Percentiles rank a stretch among this genome's conserved stretches.
These are phyloP conservation scores for Esox niger DNA, from an alignment of 2,113 vertebrate genomes.

Conservation along the genomic window DNA sequence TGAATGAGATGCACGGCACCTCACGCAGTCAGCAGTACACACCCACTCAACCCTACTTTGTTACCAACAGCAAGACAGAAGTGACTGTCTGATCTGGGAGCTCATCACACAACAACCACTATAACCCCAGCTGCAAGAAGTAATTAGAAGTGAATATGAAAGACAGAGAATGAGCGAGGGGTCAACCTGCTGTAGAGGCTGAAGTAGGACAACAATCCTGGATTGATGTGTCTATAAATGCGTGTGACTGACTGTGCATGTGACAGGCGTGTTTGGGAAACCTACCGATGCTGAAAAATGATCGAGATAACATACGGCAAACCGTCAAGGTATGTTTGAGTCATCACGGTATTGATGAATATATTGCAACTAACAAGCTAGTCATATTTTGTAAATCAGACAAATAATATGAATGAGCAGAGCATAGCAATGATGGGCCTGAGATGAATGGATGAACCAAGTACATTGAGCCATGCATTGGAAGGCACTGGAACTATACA, in stretches of 20 bases:
- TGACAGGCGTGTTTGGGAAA: slow-evolving; percentile 19
- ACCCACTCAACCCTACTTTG: slow-evolving; percentile 91
- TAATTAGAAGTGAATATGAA: background rate
- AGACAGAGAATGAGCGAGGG: background rate
- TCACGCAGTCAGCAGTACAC: slow-evolving; percentile 82
- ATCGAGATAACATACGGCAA: slow-evolving; percentile 8
- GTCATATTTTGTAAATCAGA: slow-evolving; percentile 11
- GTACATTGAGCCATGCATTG: background rate
- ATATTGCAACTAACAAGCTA: slow-evolving; percentile 34
- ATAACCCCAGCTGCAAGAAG: slow-evolving; percentile 5
- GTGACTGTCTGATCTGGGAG: slow-evolving; percentile 87
- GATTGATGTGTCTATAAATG: slow-evolving; percentile 27
- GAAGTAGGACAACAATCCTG: slow-evolving; percentile 6
- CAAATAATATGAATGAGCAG: slow-evolving; percentile 23
- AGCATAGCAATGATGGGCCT: background rate
- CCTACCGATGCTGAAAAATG: slow-evolving; percentile 8
- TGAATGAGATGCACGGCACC: slow-evolving; percentile 77
- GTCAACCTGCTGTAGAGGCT: background rate
- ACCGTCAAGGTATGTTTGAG: background rate
- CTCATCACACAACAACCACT: slow-evolving; percentile 5
- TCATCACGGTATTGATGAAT: slow-evolving; percentile 26
- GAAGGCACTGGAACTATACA: background rate
- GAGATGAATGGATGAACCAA: slow-evolving; percentile 12
- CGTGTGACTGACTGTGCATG: slow-evolving; percentile 33
- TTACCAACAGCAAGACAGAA: slow-evolving; percentile 99